Evolutionary conservation across 2,888 invertebrate genomes (phyloP).

Genomic region (Epirrhoe alternata): DNA sequence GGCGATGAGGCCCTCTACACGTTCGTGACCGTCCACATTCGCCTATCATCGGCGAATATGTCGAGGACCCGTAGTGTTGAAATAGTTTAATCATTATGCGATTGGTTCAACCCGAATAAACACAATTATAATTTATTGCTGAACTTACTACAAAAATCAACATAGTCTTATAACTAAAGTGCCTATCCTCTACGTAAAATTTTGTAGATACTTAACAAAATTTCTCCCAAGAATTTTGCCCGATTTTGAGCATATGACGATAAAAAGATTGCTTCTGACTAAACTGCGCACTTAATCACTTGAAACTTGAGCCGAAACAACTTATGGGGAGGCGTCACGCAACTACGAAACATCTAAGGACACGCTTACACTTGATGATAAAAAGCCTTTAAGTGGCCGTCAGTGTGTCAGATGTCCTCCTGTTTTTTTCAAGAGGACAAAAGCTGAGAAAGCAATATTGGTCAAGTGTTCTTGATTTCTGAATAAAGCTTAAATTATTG

Average conservation of each 20-base stretch:
- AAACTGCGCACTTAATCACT: constrained; percentile 53
- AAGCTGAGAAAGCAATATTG: background rate
- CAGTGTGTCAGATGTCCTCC: background rate
- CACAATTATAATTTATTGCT: no score
- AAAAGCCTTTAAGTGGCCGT: background rate
- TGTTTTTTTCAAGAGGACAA: background rate
- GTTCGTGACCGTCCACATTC: no score
- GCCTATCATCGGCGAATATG: no score
- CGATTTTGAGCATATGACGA: constrained; percentile 34
- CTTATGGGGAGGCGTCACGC: constrained; percentile 53
- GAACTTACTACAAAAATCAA: no score
- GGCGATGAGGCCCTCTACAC: no score
- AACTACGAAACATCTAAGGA: constrained; percentile 41
- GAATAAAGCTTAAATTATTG: no score
- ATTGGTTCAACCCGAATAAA: no score
- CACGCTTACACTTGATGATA: constrained; percentile 21
- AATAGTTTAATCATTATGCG: no score
- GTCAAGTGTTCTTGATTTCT: no score
- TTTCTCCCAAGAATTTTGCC: background rate
- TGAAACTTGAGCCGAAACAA: constrained; percentile 44
- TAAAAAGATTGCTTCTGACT: constrained; percentile 48
- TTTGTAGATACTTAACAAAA: background rate
- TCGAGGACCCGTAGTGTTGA: no score
- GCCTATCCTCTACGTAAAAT: background rate
- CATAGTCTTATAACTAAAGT: no score